Evolutionary conservation across 2,113 vertebrate genomes (phyloP).

Genomic region (Martes martes): DNA sequence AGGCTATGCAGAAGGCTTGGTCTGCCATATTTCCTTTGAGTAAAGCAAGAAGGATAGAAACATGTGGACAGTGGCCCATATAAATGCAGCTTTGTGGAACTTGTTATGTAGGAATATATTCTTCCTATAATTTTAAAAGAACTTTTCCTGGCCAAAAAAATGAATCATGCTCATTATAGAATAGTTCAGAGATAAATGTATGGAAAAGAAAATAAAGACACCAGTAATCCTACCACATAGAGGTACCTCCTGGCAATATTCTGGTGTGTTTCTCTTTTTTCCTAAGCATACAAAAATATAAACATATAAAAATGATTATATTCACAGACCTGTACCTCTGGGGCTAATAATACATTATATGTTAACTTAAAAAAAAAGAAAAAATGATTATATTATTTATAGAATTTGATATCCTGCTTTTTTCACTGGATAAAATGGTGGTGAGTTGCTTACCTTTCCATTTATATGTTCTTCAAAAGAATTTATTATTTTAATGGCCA

Average conservation of each 20-base stretch:
- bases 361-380: no score
- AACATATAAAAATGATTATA: background rate
- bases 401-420: background rate
- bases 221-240: background rate
- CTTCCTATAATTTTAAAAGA: background rate
- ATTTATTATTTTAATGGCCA: background rate
- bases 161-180: background rate
- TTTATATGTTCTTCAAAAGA: background rate
- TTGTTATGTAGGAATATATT: background rate
- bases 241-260: background rate
- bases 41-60: background rate
- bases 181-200: background rate
- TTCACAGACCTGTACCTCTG: no score
- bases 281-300: constrained; percentile 26
- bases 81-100: background rate
- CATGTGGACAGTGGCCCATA: background rate
- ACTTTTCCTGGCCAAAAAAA: background rate
- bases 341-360: no score
- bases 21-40: background rate
- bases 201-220: background rate
- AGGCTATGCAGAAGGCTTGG: background rate
- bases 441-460: background rate
- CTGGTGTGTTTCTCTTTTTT: background rate
- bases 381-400: background rate
- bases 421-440: background rate